A percentile compares a stretch with the other conserved stretches of the same genome.
These are phyloP conservation scores for Proteles cristata DNA, from an alignment of 2,113 vertebrate species.

Conservation along the genomic window DNA sequence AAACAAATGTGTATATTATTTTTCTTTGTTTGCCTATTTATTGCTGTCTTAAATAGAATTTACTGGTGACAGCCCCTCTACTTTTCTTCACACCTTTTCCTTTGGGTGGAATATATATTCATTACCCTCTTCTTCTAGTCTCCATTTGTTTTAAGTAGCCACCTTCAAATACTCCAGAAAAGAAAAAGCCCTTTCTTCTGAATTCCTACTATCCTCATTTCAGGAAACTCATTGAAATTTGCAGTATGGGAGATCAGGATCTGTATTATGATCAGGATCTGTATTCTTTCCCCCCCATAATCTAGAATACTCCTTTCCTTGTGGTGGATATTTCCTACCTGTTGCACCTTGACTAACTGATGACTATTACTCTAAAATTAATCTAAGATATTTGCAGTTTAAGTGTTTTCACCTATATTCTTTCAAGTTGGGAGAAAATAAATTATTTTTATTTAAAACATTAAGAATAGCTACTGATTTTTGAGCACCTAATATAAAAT, in stretches of 20 bases:
- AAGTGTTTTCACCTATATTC: not conserved
- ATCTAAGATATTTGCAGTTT: not conserved
- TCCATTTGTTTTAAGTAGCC: not conserved
- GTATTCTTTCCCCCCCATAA: not conserved
- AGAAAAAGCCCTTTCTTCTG: not conserved
- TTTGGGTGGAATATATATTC: not conserved
- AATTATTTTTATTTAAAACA: constrained; percentile 5
- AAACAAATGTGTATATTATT: not conserved
- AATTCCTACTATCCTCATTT: not conserved
- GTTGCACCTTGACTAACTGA: not conserved
- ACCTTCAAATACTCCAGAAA: not conserved
- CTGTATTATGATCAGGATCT: not conserved
- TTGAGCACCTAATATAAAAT: not conserved
- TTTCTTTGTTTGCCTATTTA: not conserved
- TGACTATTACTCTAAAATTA: not conserved
- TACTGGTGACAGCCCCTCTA: not conserved
- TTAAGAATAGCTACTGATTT: not conserved
- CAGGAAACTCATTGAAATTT: not conserved
- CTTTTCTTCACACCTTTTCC: not conserved
- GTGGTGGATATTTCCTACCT: not conserved
- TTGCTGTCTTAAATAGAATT: not conserved
- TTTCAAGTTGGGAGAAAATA: not conserved
- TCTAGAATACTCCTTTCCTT: not conserved
- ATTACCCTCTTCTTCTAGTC: not conserved
- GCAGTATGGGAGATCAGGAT: not conserved